Evolutionary conservation across 2,113 vertebrate species (phyloP).

Genomic region (Zeus faber): DNA sequence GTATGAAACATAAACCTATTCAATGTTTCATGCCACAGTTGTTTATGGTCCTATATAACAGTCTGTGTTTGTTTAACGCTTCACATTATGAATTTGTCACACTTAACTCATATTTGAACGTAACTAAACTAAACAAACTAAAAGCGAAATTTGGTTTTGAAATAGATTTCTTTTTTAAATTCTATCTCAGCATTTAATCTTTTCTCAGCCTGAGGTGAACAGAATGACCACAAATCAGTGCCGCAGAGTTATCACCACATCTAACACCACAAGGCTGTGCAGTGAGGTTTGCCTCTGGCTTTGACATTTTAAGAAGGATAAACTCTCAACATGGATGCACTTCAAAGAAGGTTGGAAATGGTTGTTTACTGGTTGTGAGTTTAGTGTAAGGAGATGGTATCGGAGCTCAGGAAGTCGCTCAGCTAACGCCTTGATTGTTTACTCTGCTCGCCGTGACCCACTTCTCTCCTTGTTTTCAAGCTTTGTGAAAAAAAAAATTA

Average conservation of each 20-base stretch:
- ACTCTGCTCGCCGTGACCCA: conserved; percentile 52
- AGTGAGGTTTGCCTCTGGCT: conserved; percentile 12
- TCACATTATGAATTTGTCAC: too few relatives aligned
- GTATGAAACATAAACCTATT: too few relatives aligned
- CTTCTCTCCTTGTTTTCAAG: conserved; percentile 35
- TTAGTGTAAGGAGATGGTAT: conserved; percentile 63
- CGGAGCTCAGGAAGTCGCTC: conserved; percentile 62
- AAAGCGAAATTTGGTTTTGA: too few relatives aligned
- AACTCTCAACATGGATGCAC: conserved; percentile 47
- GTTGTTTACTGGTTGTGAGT: conserved; percentile 57
- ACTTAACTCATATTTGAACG: too few relatives aligned
- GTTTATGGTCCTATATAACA: too few relatives aligned
- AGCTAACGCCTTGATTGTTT: conserved; percentile 71
- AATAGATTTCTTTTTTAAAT: too few relatives aligned
- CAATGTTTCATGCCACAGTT: too few relatives aligned
- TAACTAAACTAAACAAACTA: too few relatives aligned
- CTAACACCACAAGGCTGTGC: neutral
- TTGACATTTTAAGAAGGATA: conserved; percentile 37
- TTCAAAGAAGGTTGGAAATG: conserved; percentile 48
- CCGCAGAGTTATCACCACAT: neutral
- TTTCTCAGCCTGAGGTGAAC: neutral
- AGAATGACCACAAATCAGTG: neutral
- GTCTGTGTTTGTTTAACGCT: too few relatives aligned
- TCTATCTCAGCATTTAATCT: too few relatives aligned
- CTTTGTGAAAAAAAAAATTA: conserved; percentile 8